Evolutionary conservation across 2,113 vertebrate species (phyloP), one percentile per base, ranked within the genome.

Genomic region (Serilophus lunatus): DNA sequence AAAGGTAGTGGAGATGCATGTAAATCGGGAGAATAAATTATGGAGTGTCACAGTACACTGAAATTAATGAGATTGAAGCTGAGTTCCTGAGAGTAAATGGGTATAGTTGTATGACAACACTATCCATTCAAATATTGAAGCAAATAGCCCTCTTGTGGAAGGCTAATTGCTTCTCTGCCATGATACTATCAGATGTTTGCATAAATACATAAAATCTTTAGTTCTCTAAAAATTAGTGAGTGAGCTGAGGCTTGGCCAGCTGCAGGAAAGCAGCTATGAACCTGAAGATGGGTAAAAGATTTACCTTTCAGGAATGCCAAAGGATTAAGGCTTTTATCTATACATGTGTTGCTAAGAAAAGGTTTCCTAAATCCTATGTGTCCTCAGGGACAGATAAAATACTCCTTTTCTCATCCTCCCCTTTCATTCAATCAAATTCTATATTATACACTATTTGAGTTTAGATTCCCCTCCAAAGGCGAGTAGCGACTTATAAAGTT

Each of bases 1-100:
- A 91, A 87, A 54, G 40, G 49, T 56, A 82, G 36, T 60, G 49
- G n/a, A 85, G 68, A 91, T 61, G n/a, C 36, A 71, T 33, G 40
- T 83, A 93, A 80, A 80, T 94, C 63, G 82, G 40, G 72, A 79
- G 65, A 88, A 92, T 56, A 96, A 95, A 91, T 86, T 84, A 13
- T 33, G 91, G 45, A 60, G 16, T 79, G 65, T 61, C 83, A 84
- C 10, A 91, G 25, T 72, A 92, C 86, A 92, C 25, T 50, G 60
- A 84, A 95, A 89, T 76, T 68, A 92, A 88, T 78, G 25, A 66
- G 20, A 65, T n/a, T 89, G 50, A 78, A 87, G 25, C 23, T 61
- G 28, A 75, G 33, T 91, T 36, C 26, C 40, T 82, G 23, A 89
- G 51, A 64, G n/a, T 18, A 89, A 95, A 87, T 29, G 81, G 40